These are phyloP conservation scores for Drosophila gaucha DNA, from an alignment of 2,888 invertebrate species.

Conservation along the genomic window DNA sequence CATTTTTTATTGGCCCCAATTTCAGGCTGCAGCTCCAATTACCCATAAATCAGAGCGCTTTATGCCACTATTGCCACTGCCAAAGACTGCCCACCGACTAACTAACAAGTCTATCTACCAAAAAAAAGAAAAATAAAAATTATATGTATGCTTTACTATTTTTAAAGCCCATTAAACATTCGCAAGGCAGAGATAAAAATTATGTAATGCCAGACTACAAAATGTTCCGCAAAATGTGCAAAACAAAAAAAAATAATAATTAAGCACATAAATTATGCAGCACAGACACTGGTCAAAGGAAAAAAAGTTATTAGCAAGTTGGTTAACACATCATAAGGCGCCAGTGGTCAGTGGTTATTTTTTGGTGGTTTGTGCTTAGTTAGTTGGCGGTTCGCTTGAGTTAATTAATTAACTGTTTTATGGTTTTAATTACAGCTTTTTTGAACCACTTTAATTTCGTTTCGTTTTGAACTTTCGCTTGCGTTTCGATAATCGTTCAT, in stretches of 20 bases:
- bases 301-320: constrained; percentile 65
- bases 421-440: constrained; percentile 67
- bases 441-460: constrained; percentile 34
- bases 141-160: constrained; percentile 12
- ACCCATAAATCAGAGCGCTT: constrained; percentile 53
- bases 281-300: constrained; percentile 26
- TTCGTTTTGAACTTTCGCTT: constrained; percentile 61
- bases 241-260: constrained; percentile 57
- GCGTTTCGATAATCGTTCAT: constrained; percentile 52
- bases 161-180: constrained; percentile 41
- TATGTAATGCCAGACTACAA: constrained; percentile 56
- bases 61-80: constrained; percentile 44
- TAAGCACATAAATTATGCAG: constrained; percentile 77
- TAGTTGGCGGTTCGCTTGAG: constrained; percentile 28
- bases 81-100: constrained; percentile 30
- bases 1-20: constrained; percentile 15
- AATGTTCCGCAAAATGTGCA: constrained; percentile 51
- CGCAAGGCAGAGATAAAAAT: constrained; percentile 38
- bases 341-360: constrained; percentile 23
- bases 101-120: constrained; percentile 24
- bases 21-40: constrained; percentile 25
- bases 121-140: constrained; percentile 4
- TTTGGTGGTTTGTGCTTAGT: constrained; percentile 4
- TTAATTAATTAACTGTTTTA: constrained; percentile 75
- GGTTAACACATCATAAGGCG: constrained; percentile 68